A percentile compares a stretch with the other conserved stretches of the same genome.
Conservation (phyloP, 23 tunicate genomes). For the Phallusia fumigata region DNA sequence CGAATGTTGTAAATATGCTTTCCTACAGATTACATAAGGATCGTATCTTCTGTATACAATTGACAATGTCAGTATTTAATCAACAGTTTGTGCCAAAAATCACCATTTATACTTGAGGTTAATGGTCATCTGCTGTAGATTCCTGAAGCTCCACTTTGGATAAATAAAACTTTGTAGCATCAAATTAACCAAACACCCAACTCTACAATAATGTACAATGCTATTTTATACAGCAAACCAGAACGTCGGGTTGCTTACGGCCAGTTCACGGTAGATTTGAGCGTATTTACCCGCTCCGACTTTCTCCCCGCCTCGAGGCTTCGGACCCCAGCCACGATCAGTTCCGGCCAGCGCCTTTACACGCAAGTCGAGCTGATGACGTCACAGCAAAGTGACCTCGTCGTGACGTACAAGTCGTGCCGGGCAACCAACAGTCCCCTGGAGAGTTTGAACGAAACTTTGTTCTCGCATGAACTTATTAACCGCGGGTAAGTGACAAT, state of each 20-base stretch:
- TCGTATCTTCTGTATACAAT: too few relatives aligned
- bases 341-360: background rate
- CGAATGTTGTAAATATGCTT: too few relatives aligned
- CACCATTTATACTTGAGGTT: too few relatives aligned
- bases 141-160: too few relatives aligned
- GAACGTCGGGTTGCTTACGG: slow-evolving; percentile 28
- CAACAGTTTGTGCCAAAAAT: too few relatives aligned
- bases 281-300: background rate
- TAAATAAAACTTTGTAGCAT: too few relatives aligned
- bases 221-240: slow-evolving; percentile 1
- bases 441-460: background rate
- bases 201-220: too few relatives aligned
- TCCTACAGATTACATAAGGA: too few relatives aligned
- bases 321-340: slow-evolving; percentile 10
- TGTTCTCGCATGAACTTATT: slow-evolving; percentile 12
- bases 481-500: slow-evolving; percentile 4
- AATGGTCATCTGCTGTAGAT: too few relatives aligned
- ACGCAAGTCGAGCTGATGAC: slow-evolving; percentile 26
- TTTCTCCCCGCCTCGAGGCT: slow-evolving; percentile 6
- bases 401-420: slow-evolving; percentile 26
- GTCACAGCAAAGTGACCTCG: slow-evolving; percentile 24
- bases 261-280: slow-evolving; percentile 13
- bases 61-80: too few relatives aligned
- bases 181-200: too few relatives aligned
- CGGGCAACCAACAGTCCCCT: slow-evolving; percentile 2